Evolutionary conservation across 2,888 invertebrate genomes (phyloP).

Genomic region (Caenorhabditis drosophilae): DNA sequence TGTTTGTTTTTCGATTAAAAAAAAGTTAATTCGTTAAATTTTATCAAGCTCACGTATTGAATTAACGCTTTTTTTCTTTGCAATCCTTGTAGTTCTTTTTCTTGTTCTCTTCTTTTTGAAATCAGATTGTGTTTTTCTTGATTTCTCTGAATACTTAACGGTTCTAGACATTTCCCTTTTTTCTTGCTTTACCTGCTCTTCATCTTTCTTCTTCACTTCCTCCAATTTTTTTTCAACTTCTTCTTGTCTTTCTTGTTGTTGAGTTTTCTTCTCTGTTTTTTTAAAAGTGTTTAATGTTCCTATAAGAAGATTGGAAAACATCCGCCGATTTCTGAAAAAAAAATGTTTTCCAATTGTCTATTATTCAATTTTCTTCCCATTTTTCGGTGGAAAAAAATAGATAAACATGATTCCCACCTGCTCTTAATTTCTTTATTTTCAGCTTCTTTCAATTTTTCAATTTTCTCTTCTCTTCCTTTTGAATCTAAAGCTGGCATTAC

Average conservation of each 20-base stretch:
- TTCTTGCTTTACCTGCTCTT: conserved; percentile 77
- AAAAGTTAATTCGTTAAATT: not conserved
- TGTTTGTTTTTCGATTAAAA: not conserved
- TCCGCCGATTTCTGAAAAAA: conserved; percentile 89
- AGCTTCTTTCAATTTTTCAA: conserved; percentile 78
- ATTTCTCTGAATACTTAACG: conserved; percentile 73
- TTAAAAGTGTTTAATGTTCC: conserved; percentile 94
- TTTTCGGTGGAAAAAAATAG: no score
- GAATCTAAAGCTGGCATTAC: conserved; percentile 73
- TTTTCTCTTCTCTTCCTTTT: conserved; percentile 83
- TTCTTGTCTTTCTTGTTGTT: conserved; percentile 81
- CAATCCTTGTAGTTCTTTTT: conserved; percentile 84
- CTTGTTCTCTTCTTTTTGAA: conserved; percentile 83
- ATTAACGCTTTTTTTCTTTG: conserved; percentile 79
- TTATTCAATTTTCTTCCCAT: no score
- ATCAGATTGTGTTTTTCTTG: conserved; percentile 85
- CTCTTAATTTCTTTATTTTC: conserved; percentile 59
- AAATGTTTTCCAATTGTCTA: no score
- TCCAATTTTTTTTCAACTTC: conserved; percentile 92
- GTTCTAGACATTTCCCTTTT: no score
- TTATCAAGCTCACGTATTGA: conserved; percentile 52
- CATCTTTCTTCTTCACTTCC: conserved; percentile 85
- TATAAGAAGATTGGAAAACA: conserved; percentile 87
- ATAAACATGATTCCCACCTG: no score
- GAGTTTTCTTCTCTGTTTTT: conserved; percentile 78